A percentile compares a stretch with the other conserved stretches of the same genome.
These are phyloP conservation scores for Trichonephila clavata DNA, from an alignment of 1,140 invertebrate genomes.

Conservation along the genomic window DNA sequence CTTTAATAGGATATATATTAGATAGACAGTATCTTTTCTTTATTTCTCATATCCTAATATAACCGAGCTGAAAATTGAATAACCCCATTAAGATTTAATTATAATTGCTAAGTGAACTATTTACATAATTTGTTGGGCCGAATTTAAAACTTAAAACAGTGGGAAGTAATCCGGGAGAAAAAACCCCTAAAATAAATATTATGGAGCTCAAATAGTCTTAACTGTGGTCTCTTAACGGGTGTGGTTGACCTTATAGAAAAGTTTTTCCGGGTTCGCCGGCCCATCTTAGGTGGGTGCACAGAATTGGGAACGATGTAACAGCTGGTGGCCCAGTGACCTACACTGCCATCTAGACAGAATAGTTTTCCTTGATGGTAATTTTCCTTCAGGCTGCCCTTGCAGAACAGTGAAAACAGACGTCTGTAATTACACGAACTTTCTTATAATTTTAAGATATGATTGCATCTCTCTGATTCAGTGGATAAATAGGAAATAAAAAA, in stretches of 20 bases:
- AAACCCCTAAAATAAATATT: not conserved
- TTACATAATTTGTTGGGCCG: no score
- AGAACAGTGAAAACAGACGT: constrained; percentile 53
- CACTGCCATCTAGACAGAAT: not conserved
- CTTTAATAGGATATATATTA: no score
- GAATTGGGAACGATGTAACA: constrained; percentile 54
- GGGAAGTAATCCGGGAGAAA: not conserved
- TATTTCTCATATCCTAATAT: no score
- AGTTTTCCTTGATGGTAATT: not conserved
- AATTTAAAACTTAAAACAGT: not conserved
- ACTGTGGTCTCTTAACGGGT: not conserved
- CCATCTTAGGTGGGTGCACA: not conserved
- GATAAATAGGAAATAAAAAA: not conserved
- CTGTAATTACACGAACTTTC: not conserved
- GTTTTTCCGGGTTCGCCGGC: constrained; percentile 63
- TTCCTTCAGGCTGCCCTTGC: constrained; percentile 50
- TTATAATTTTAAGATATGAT: not conserved
- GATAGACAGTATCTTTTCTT: no score
- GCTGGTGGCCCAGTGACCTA: constrained; percentile 50
- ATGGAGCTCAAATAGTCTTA: not conserved
- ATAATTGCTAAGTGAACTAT: no score
- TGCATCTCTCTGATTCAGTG: not conserved
- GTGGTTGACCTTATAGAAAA: constrained; percentile 51
- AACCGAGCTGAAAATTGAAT: no score
- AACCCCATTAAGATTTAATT: no score